phyloP scores from a whole-genome alignment of 2,113 vertebrate genomes.

The Phalacrocorax brasilianus region DNA sequence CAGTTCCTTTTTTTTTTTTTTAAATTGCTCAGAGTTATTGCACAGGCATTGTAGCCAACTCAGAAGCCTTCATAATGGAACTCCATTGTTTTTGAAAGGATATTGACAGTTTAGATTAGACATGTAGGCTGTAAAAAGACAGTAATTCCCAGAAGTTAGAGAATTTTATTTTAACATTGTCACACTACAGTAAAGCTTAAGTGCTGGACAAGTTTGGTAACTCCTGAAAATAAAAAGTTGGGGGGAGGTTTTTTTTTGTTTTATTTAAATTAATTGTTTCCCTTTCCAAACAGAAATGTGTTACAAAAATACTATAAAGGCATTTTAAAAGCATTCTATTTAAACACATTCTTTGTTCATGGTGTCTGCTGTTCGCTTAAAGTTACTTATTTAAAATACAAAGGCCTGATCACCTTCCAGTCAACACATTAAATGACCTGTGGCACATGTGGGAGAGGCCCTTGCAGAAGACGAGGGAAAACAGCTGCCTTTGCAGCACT shows the following conservation, averaged over 20 bases:
- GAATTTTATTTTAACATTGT: background rate
- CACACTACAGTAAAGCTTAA: background rate
- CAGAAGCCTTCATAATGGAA: background rate
- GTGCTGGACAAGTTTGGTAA: background rate
- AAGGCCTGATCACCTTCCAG: background rate
- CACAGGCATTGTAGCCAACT: background rate
- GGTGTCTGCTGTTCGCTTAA: background rate
- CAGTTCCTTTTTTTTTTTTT: background rate
- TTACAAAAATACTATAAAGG: background rate
- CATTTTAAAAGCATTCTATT: background rate
- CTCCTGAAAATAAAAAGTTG: background rate
- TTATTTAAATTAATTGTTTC: background rate
- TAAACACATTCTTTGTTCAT: background rate
- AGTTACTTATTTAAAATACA: conserved; percentile 14
- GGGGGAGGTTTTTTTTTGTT: background rate
- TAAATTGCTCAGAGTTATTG: background rate
- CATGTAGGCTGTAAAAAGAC: background rate
- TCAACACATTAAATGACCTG: background rate
- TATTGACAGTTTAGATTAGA: background rate
- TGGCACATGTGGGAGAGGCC: too few species aligned
- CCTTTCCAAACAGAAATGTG: background rate
- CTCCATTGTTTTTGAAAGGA: background rate
- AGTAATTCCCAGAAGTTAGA: background rate
- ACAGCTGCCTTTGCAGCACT: conserved; percentile 30
- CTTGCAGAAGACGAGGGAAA: background rate